Percentiles rank a stretch among this genome's conserved stretches.
Conservation (phyloP, 2,797 vertebrate genomes). For the Enteromius trimaculatus region DNA sequence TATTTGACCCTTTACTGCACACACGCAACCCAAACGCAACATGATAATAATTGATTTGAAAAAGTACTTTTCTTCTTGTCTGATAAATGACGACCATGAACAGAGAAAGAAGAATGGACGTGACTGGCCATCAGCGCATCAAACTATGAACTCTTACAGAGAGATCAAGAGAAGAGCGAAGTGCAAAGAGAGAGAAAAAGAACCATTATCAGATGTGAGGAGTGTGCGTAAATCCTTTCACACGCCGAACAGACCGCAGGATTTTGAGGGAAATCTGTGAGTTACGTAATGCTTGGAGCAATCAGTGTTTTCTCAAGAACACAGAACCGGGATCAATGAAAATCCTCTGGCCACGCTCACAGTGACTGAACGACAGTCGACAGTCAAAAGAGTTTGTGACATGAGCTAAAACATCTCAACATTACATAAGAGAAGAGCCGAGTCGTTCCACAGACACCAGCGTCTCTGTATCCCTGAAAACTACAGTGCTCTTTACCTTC, state of each 20-base stretch:
- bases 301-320: conserved; percentile 60
- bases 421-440: background rate
- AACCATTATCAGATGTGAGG: no score
- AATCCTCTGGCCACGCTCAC: conserved; percentile 14
- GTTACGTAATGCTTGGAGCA: conserved; percentile 64
- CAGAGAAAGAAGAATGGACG: background rate
- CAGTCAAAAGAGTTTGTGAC: background rate
- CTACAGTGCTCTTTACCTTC: background rate
- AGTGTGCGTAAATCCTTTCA: background rate
- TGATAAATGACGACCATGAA: no score
- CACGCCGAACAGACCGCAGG: background rate
- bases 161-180: background rate
- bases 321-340: conserved; percentile 25
- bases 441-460: background rate
- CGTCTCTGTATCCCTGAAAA: background rate
- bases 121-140: background rate
- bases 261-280: conserved; percentile 43
- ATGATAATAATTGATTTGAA: background rate
- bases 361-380: background rate
- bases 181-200: no score
- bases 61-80: no score
- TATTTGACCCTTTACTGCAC: background rate
- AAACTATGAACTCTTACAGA: no score
- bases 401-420: background rate
- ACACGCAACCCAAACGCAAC: background rate